Evolutionary conservation across 2,888 invertebrate species (phyloP), one percentile per base, ranked within the genome.

Genomic region (Platycnemis pennipes): DNA sequence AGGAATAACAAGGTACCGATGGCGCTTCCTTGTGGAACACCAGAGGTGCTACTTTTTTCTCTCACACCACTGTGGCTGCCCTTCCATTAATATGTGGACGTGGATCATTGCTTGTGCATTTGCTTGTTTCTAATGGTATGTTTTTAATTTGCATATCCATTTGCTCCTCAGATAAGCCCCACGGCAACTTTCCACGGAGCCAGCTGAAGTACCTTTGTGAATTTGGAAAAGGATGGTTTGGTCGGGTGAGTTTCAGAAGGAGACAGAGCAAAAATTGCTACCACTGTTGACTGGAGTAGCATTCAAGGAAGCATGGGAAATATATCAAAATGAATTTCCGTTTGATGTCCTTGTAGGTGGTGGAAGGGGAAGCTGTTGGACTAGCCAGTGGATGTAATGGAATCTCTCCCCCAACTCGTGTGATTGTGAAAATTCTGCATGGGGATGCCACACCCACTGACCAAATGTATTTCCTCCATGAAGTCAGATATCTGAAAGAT

Each of bases 181-280:
- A 96, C 95, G 97, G 97, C 95, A 97, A 98, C 96, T 98, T 98
- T 95, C 98, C 98, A 0, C 97, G 99, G 95, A 97, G 97, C 95
- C 98, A 98, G 96, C 96, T 99, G 95, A 98, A 98, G 96, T 99
- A 98, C 96, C 97, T 98, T 31, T 97, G 98, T 95, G 98, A 98
- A 96, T 97, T 98, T 94, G 98, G 98, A 2, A 97, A 97, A 95
- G 98, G 98, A 86, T 98, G 98, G 98, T 99, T 98, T 96, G 99
- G 99, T 94, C 98, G 97, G 96, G 97, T 97, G 95, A 95, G 95
- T 95, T 63, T 63, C 26, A 22, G 26, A 63, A 26, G 1, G 22
- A n/a, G 26, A 63, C n/a, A 26, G 63, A n/a, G n/a, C n/a, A n/a
- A n/a, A n/a, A n/a, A n/a, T n/a, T n/a, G n/a, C n/a, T n/a, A n/a